Conservation (phyloP, 2,888 invertebrate species). For the Capitulum mitella region DNA sequence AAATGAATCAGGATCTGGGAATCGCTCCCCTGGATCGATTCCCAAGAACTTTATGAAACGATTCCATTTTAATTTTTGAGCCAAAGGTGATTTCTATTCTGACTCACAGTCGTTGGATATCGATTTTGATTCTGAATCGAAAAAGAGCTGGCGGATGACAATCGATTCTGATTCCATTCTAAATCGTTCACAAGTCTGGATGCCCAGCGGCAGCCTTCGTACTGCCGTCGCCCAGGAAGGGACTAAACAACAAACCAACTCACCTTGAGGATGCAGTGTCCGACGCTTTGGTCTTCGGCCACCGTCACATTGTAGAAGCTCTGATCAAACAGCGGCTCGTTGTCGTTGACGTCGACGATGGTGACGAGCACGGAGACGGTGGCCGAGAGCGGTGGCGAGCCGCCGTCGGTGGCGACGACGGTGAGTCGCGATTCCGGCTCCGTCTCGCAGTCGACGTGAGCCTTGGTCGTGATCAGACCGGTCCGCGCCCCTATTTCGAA, state of each 20-base stretch:
- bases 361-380: constrained; percentile 78
- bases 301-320: constrained; percentile 91
- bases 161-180: too few species aligned
- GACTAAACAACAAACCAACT: too few species aligned
- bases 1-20: too few species aligned
- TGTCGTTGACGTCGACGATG: constrained; percentile 88
- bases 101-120: too few species aligned
- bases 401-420: constrained; percentile 80
- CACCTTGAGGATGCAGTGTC: constrained; percentile 35
- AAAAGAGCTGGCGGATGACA: too few species aligned
- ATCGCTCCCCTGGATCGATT: too few species aligned
- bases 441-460: constrained; percentile 88
- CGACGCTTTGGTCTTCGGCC: constrained; percentile 71
- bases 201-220: too few species aligned
- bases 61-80: too few species aligned
- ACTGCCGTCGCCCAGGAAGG: too few species aligned
- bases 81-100: not conserved
- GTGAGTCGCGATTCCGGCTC: constrained; percentile 80
- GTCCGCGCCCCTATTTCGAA: constrained; percentile 82
- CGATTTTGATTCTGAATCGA: too few species aligned
- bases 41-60: too few species aligned
- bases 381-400: constrained; percentile 72
- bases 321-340: constrained; percentile 82
- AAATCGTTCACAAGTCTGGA: too few species aligned
- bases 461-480: constrained; percentile 78